Evolutionary conservation across 2,113 vertebrate species (phyloP), one percentile per base, ranked within the genome.

Genomic region (Sinocyclocheilus anophthalmus): DNA sequence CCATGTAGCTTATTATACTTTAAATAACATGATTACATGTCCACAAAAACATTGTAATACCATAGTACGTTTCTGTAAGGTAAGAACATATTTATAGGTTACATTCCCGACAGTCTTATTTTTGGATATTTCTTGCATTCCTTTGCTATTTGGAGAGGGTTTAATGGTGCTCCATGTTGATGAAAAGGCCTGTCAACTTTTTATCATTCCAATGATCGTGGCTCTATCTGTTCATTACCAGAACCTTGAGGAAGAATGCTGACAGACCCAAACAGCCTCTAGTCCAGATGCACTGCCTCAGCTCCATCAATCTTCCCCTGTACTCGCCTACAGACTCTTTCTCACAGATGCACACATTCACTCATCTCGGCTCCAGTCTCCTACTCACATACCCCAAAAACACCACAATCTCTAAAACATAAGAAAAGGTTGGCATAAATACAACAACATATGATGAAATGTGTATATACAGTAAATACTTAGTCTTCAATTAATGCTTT

Each of bases 201-300:
- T 92, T 85, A 91, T 91, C 78, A 77, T 89, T 77, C 65, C 61
- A 77, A 92, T 92, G 81, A 91, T 93, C 91, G 90, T 87, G 82
- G 81, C 86, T 90, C 88, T 92, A 86, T 92, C 90, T 91, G 75
- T 92, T 93, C 88, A 92, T 92, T 91, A 92, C 89, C 80, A 84
- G 87, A 90, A 87, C 90, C 89, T 90, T 88, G 88, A 83, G 84
- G 88, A 80, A 87, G 88, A 92, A 85, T 92, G 90, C 91, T 92
- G 90, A 94, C 89, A 85, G 48, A 84, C 87, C 88, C 78, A 90
- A 92, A 88, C 85, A 87, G 82, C 86, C 85, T 88, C 83, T 79
- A 82, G 82, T 90, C 87, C 86, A 85, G 67, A 83, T 83, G 88
- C 87, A 82, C 78, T 85, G 88, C 88, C 87, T 85, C 83, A 86